A percentile compares a stretch with the other conserved stretches of the same genome.
Conservation (phyloP, 2,888 invertebrate genomes). For the Nymphalis c-album region DNA sequence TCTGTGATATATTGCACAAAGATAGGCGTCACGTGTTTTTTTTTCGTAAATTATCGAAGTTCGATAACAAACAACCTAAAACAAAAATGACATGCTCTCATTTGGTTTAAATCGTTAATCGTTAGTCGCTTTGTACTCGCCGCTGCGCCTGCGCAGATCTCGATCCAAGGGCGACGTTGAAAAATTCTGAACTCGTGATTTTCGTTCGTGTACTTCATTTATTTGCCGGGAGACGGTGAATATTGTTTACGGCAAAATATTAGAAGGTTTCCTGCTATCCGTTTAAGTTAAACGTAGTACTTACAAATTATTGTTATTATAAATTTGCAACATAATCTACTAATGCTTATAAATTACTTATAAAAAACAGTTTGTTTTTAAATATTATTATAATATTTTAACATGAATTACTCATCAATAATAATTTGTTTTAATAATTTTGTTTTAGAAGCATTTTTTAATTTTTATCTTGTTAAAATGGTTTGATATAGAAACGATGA, state of each 20-base stretch:
- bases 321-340: constrained; percentile 24
- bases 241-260: constrained; percentile 64
- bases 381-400: constrained; percentile 37
- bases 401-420: constrained; percentile 16
- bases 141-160: constrained; percentile 61
- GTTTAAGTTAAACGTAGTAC: constrained; percentile 43
- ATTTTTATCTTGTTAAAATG: background rate
- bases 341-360: constrained; percentile 22
- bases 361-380: background rate
- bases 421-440: background rate
- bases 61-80: constrained; percentile 48
- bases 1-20: constrained; percentile 3
- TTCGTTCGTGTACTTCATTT: constrained; percentile 75
- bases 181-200: constrained; percentile 78
- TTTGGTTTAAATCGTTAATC: constrained; percentile 71
- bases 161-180: constrained; percentile 71
- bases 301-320: constrained; percentile 44
- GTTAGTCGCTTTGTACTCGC: constrained; percentile 68
- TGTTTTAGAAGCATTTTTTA: too few relatives aligned
- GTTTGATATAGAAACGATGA: background rate
- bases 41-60: constrained; percentile 30
- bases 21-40: background rate
- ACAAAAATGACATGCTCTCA: constrained; percentile 67
- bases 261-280: constrained; percentile 57
- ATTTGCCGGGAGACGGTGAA: constrained; percentile 63